phyloP scores from a whole-genome alignment of 2,797 vertebrate species.

The Atherinosoma microstoma region DNA sequence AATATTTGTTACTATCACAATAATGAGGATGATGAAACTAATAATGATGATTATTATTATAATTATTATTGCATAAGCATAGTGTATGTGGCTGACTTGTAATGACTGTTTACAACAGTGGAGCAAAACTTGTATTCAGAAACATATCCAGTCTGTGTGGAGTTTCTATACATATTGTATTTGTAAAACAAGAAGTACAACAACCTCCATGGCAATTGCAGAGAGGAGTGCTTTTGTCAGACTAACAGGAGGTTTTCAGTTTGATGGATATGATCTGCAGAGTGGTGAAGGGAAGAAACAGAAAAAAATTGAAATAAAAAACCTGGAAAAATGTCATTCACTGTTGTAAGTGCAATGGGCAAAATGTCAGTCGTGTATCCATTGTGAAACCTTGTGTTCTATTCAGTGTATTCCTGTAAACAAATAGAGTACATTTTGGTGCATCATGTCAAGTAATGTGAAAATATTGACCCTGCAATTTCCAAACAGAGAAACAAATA shows the following conservation, averaged over 20 bases:
- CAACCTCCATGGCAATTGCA: constrained; percentile 79
- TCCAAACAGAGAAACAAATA: constrained; percentile 90
- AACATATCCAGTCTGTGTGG: constrained; percentile 80
- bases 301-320: constrained; percentile 78
- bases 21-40: constrained; percentile 70
- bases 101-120: constrained; percentile 87
- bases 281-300: constrained; percentile 48
- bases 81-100: constrained; percentile 87
- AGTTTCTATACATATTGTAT: constrained; percentile 83
- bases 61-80: constrained; percentile 81
- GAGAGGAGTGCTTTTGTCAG: constrained; percentile 75
- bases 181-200: constrained; percentile 76
- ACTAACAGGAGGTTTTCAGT: constrained; percentile 66
- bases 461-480: constrained; percentile 94
- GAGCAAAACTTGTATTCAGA: constrained; percentile 74
- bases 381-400: constrained; percentile 96
- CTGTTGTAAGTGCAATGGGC: constrained; percentile 93
- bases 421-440: constrained; percentile 92
- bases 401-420: constrained; percentile 97
- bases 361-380: constrained; percentile 92
- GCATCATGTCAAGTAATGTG: constrained; percentile 97
- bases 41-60: constrained; percentile 68
- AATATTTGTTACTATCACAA: constrained; percentile 81
- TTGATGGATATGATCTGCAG: constrained; percentile 72
- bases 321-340: constrained; percentile 85